Evolutionary conservation across 2,113 vertebrate species (phyloP), one percentile per base, ranked within the genome.

Genomic region (Grammomys dolichurus): DNA sequence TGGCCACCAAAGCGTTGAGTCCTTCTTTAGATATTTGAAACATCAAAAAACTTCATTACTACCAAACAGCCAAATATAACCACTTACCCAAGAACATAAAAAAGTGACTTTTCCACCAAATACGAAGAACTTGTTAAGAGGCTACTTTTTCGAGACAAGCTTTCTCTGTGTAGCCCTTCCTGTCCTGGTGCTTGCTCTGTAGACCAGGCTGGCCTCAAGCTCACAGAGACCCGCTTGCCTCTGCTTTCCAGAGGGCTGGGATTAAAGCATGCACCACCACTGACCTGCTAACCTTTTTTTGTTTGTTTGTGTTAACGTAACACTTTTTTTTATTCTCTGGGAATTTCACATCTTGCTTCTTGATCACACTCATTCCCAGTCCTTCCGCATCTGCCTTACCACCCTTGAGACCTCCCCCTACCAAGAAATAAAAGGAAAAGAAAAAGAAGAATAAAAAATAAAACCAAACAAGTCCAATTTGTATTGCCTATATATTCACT

Each of bases 101-200:
- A 43, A 58, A 9, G 2, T 60, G 11, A 56, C 20, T 94, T 93
- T 96, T 94, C 40, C 93, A 73, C 56, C 40, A 73, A 48, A 60
- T 26, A 91, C 7, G 46, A 65, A 94, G 75, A 73, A 78, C 65
- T 96, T 94, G 16, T 70, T 86, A 60, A 93, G 88, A 96, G 40
- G 54, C 80, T 82, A 40, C 51, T 90, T 46, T 87, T 94, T 69
- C 4, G 31, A 69, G 31, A 69, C 65, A 69, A 33, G 65, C 4
- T 69, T 69, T 33, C 28, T 69, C 65, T 69, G 28, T 69, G 65
- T 69, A 67, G 63, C 65, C 65, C 28, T 67, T 0, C 3, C 65
- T 69, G 11, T 69, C 65, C 65, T 69, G 65, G 65, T 14, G 33
- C 65, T 69, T 5, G 12, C 31, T 69, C 65, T 69, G 65, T 69